A percentile compares a stretch with the other conserved stretches of the same genome.
These are phyloP conservation scores for Pilophorus perplexus DNA, from an alignment of 2,888 invertebrate genomes.

Conservation along the genomic window DNA sequence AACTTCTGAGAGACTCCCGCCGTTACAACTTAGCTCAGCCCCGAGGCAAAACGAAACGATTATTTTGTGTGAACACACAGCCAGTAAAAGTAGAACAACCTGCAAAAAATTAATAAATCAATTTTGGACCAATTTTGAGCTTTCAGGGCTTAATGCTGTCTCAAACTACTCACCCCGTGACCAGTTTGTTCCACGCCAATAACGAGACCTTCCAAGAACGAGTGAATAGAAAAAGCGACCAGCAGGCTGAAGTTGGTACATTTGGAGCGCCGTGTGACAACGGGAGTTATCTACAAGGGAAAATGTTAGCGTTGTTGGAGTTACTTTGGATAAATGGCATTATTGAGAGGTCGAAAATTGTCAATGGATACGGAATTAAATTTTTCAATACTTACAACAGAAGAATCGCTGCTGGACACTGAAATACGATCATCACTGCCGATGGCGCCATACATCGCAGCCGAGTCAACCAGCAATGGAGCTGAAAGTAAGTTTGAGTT, in stretches of 20 bases:
- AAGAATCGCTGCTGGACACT: background rate
- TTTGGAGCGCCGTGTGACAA: background rate
- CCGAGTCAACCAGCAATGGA: background rate
- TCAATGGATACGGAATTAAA: no score
- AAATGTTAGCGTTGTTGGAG: no score
- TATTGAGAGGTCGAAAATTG: no score
- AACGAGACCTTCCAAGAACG: constrained; percentile 75
- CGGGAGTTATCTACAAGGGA: no score
- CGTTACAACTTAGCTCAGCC: constrained; percentile 60
- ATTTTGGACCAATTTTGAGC: background rate
- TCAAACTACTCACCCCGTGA: constrained; percentile 59
- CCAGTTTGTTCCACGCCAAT: constrained; percentile 70
- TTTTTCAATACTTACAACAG: background rate
- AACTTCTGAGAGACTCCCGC: constrained; percentile 54
- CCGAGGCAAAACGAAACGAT: constrained; percentile 81
- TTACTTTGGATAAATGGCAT: no score
- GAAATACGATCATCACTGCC: background rate
- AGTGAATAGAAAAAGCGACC: constrained; percentile 72
- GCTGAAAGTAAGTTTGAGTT: background rate
- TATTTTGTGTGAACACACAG: constrained; percentile 75
- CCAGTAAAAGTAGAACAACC: constrained; percentile 66
- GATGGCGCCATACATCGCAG: background rate
- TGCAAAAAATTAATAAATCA: constrained; percentile 51
- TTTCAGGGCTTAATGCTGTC: background rate
- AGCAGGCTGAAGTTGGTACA: constrained; percentile 59